Conservation (phyloP, 1,140 invertebrate genomes). For the Drosophila lini region DNA sequence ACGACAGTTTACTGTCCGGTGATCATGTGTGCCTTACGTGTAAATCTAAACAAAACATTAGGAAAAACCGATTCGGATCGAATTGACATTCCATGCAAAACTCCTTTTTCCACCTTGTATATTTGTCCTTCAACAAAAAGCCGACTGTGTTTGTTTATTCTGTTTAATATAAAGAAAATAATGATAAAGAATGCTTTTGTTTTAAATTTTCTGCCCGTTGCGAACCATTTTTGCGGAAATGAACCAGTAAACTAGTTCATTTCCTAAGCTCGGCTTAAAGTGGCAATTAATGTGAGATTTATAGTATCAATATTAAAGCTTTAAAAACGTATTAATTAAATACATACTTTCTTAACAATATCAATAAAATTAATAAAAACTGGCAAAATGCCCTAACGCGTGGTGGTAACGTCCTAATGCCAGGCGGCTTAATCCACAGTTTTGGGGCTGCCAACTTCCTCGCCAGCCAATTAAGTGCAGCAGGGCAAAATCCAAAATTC, state of each 20-base stretch:
- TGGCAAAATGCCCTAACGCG: constrained; percentile 18
- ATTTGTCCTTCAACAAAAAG: background rate
- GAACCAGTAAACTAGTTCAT: constrained; percentile 1
- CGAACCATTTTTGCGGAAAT: background rate
- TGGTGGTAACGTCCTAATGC: constrained; percentile 9
- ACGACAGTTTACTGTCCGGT: constrained; percentile 1
- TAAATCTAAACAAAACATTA: constrained; percentile 12
- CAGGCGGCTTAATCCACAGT: constrained; percentile 6
- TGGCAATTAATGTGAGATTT: background rate
- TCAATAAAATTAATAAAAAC: background rate
- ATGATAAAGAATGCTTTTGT: constrained; percentile 2
- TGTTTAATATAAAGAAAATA: constrained; percentile 16
- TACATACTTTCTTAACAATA: background rate
- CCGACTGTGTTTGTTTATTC: constrained; percentile 29
- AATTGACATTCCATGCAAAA: constrained; percentile 16
- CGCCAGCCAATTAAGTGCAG: constrained; percentile 9
- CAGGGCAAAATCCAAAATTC: constrained; percentile 3
- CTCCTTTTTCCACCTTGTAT: background rate
- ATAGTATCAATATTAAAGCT: no score
- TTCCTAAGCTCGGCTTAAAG: background rate
- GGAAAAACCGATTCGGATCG: constrained; percentile 4
- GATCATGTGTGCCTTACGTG: constrained; percentile 43
- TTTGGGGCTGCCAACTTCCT: constrained; percentile 12
- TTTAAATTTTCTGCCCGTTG: constrained; percentile 19
- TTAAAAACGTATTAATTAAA: no score